Percentiles rank a stretch among this genome's conserved stretches.
Evolutionary conservation across 2,797 vertebrate species (phyloP).

Genomic region (Steatocranus sp.): DNA sequence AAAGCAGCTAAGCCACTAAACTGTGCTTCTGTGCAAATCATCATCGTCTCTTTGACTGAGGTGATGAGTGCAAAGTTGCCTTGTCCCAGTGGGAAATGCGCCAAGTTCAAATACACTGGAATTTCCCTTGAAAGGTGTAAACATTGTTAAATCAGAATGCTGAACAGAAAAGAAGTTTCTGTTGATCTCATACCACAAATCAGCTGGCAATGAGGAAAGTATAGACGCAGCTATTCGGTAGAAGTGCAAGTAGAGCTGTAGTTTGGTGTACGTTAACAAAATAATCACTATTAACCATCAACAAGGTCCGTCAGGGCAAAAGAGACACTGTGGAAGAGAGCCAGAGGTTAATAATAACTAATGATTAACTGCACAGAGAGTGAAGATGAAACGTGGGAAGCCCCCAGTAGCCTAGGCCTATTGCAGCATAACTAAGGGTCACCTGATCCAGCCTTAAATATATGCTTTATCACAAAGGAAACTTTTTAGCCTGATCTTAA

Average conservation of each 20-base stretch:
- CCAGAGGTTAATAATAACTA: background rate
- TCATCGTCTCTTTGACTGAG: background rate
- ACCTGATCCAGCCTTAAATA: background rate
- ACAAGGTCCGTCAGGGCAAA: background rate
- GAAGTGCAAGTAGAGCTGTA: background rate
- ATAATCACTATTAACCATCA: background rate
- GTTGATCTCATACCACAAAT: background rate
- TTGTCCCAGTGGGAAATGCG: background rate
- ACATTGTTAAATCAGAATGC: background rate
- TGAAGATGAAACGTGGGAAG: background rate
- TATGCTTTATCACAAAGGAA: background rate
- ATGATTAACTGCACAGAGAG: background rate
- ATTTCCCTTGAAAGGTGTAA: background rate
- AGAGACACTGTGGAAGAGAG: background rate
- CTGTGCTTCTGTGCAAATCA: background rate
- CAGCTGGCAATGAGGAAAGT: background rate
- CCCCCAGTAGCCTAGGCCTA: background rate
- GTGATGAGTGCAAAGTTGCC: background rate
- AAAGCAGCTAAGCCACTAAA: background rate
- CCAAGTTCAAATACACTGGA: background rate
- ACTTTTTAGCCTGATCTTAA: background rate
- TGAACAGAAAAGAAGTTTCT: background rate
- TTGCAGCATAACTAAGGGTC: background rate
- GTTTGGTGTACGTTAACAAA: background rate
- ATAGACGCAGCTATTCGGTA: background rate